Base-by-base conservation (phyloP, 1,140 invertebrate species). In the Procambarus virginalis region DNA sequence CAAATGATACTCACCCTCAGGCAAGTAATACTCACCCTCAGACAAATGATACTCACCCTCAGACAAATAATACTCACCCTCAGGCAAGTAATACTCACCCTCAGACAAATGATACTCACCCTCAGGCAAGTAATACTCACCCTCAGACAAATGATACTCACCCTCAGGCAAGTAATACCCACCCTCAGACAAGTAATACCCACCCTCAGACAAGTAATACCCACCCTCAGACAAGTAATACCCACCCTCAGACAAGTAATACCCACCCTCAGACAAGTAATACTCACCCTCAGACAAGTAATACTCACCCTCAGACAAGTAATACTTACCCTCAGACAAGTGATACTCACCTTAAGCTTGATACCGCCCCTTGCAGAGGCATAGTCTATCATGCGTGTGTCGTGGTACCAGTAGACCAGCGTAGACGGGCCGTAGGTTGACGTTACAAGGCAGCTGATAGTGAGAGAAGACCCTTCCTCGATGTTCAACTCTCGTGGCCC, bases 361-460 rank as follows among this genome's bases (percentile, higher is more conserved):
- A 79, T 79, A 2, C 77, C 48, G 10, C 77, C 77, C 77, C 77
- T 51, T 17, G 34, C 20, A 17, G 77, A 79, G 14, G 17, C 51
- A 48, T 79, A 79, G 46, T 79, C 48, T 14, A 79, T 20, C 17
- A 79, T 17, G 46, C 20, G 34, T 17, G 77, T 79, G 48, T 79
- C 77, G 17, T 79, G 77, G 77, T 79, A 79, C 77, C 77, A 79
- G 49, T 79, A 79, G 48, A 79, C 77, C 48, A 79, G 48, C 8
- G 77, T 79, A 55, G 77, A 51, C 20, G 77, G 77, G 48, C 77
- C 77, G 48, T 79, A 79, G 17, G 77, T 55, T 3, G 77, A 79
- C 1, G 46, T 48, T 0, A 79, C 77, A 3, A 79, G 48, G 17
- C 77, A 79, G 9, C 12, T 79, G 10, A 79, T 2, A 34, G 60